Base-by-base conservation (phyloP, 2,888 invertebrate genomes). In the Drosophila recens region DNA sequence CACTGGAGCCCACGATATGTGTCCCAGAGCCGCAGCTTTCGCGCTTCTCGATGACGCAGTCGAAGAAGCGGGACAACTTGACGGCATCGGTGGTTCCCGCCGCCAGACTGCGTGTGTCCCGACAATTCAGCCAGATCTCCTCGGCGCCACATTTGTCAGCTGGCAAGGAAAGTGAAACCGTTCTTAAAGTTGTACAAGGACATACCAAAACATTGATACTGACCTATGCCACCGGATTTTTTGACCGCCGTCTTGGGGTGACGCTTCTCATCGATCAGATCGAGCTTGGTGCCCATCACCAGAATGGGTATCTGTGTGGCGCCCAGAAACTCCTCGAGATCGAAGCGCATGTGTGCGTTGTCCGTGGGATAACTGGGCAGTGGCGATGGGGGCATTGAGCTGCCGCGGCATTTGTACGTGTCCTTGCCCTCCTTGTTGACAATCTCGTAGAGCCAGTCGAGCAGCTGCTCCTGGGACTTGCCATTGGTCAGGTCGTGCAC, bases 401-500 rank as follows among this genome's bases (percentile, higher is more conserved):
- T n/a, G 5, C 34, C 27, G 1, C 80, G 73, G 17, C 54, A 48
- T 45, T 91, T 92, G 48, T 87, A 82, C 36, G 89, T 93, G 82
- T 88, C 93, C 83, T 90, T 94, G 66, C 94, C 94, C 75, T 96
- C 96, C 90, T 95, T 96, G 91, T 96, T 96, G 52, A 98, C 92
- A 72, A 98, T 96, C 93, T 99, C 98, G 46, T 96, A 95, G 1
- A 99, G 93, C 99, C 99, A 99, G 92, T 97, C 97, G 75, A 96
- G 95, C 68, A 99, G 93, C 93, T 99, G 98, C 69, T 97, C 95
- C 92, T 99, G 98, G 61, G 98, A 98, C 93, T 99, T 99, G 76
- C 97, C 94, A 92, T 99, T 99, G 5, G 98, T 98, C 88, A 99
- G 94, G 93, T 99, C 99, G 92, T 99, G 99, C 2, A 99, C 98